phyloP scores from a whole-genome alignment of 2,888 invertebrate genomes.

The Agrilus mali region DNA sequence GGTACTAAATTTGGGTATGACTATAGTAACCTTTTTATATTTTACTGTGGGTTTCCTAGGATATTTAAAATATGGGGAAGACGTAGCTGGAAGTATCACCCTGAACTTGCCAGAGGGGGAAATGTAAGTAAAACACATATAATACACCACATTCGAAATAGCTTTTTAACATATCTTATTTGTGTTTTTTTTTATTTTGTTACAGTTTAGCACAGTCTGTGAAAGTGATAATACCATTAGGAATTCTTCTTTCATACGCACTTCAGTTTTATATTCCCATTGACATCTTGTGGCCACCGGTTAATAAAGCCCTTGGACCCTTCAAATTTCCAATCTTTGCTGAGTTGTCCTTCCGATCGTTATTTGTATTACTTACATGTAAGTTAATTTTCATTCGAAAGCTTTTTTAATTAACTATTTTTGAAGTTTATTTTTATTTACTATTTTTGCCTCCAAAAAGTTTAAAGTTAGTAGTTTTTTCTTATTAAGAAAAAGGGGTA shows the following conservation, averaged over 20 bases:
- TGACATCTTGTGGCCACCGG: conserved; percentile 72
- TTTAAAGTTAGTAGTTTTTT: no score
- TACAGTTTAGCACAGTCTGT: conserved; percentile 69
- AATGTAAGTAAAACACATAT: conserved; percentile 35
- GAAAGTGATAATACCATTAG: conserved; percentile 70
- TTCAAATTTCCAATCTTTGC: conserved; percentile 44
- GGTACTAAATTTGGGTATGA: conserved; percentile 83
- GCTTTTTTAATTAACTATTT: no score
- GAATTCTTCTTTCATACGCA: conserved; percentile 82
- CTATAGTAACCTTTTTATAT: conserved; percentile 64
- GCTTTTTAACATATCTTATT: not conserved
- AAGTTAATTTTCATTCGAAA: conserved; percentile 36
- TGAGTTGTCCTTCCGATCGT: conserved; percentile 59
- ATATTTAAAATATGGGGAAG: conserved; percentile 78
- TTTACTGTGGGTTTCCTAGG: conserved; percentile 74
- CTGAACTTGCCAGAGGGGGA: conserved; percentile 61
- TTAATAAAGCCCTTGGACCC: conserved; percentile 41
- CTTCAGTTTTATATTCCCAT: conserved; percentile 93
- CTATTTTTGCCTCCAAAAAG: no score
- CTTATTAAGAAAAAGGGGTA: no score
- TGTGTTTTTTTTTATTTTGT: conserved; percentile 13
- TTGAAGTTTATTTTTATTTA: no score
- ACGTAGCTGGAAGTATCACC: conserved; percentile 73
- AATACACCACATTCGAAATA: no score
- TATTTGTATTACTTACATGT: conserved; percentile 73